phyloP scores from a whole-genome alignment of 2,797 vertebrate genomes.

The Potorous gilbertii region DNA sequence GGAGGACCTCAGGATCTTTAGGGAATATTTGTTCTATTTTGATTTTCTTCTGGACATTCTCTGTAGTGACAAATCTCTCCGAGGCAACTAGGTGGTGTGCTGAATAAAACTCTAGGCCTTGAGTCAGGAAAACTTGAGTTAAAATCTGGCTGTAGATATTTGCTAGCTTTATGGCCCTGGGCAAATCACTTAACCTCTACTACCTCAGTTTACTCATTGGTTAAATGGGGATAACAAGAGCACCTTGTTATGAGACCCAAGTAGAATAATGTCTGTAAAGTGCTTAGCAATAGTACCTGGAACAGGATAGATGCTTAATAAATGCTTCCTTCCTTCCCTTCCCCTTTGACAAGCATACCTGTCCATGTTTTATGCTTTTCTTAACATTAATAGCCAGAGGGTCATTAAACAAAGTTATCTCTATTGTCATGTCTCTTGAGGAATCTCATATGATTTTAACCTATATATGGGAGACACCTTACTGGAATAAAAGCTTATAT shows the following conservation, averaged over 20 bases:
- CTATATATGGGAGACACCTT: not conserved
- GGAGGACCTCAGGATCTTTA: not conserved
- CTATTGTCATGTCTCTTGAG: not conserved
- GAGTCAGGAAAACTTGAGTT: not conserved
- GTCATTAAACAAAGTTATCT: not conserved
- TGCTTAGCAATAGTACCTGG: not conserved
- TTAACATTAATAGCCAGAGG: no score
- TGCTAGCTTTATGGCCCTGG: not conserved
- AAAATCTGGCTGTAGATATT: not conserved
- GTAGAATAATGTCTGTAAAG: not conserved
- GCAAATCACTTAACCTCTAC: not conserved
- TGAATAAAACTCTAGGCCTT: not conserved
- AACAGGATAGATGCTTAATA: not conserved
- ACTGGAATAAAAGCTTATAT: not conserved
- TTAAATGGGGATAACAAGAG: not conserved
- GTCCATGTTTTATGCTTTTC: not conserved
- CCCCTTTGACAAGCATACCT: not conserved
- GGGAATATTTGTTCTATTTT: not conserved
- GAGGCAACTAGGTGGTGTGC: not conserved
- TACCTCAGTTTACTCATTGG: not conserved
- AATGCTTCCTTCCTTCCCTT: not conserved
- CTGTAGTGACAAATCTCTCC: not conserved
- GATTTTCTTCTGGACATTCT: not conserved
- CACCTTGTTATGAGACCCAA: not conserved
- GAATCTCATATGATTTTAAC: not conserved